Evolutionary conservation across 2,113 vertebrate genomes (phyloP).

Genomic region (Odocoileus virginianus): DNA sequence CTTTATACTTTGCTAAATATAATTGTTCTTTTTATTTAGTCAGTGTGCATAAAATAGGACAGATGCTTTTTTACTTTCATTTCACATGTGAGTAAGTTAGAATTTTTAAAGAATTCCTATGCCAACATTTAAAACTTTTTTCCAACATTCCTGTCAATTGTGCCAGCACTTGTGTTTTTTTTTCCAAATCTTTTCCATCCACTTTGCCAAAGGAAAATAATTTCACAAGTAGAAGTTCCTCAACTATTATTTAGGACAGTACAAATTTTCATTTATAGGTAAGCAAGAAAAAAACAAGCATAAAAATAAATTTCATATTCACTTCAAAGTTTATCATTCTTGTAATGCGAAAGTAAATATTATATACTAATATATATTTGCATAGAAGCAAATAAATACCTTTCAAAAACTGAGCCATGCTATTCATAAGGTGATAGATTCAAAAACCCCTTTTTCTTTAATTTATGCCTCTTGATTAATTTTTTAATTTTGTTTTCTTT

Average conservation of each 20-base stretch:
- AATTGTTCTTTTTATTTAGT: constrained; percentile 79
- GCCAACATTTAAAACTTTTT: constrained; percentile 80
- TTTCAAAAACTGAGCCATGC: constrained; percentile 1
- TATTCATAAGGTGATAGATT: neutral
- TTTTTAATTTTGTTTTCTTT: neutral
- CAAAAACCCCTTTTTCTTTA: constrained; percentile 35
- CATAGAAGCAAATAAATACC: neutral
- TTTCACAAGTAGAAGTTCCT: constrained; percentile 79
- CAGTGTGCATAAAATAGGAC: constrained; percentile 77
- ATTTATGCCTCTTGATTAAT: neutral
- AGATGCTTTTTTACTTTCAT: constrained; percentile 81
- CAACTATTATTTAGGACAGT: constrained; percentile 72
- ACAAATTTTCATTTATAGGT: constrained; percentile 72
- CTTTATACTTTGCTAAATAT: constrained; percentile 75
- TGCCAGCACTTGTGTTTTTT: constrained; percentile 75
- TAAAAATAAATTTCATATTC: constrained; percentile 36
- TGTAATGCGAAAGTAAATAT: neutral
- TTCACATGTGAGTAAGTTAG: constrained; percentile 79
- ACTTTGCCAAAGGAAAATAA: constrained; percentile 82
- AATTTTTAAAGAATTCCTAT: constrained; percentile 81
- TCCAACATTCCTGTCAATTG: constrained; percentile 81
- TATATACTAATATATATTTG: constrained; percentile 21
- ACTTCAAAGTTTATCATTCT: constrained; percentile 22
- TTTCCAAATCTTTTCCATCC: constrained; percentile 80
- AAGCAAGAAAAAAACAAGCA: constrained; percentile 47